phyloP scores from a whole-genome alignment of 2,797 vertebrate species.

The Novumbra hubbsi region DNA sequence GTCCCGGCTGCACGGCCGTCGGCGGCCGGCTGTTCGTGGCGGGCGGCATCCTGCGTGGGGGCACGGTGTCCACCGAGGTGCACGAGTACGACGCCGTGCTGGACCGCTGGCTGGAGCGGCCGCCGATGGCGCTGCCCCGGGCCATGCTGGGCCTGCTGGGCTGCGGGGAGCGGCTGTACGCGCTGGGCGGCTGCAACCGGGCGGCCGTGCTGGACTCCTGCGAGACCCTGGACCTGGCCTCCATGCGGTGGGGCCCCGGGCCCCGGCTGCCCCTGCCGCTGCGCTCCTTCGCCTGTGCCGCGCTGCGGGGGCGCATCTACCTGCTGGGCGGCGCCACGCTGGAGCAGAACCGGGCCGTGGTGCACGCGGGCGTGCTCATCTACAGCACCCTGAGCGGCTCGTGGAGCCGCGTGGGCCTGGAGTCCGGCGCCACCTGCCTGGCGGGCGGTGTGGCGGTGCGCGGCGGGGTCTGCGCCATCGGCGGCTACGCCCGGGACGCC shows the following conservation, averaged over 20 bases:
- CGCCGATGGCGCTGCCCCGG: conserved; percentile 72
- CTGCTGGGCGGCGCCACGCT: conserved; percentile 79
- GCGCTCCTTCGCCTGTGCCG: conserved; percentile 75
- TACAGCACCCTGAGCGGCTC: conserved; percentile 74
- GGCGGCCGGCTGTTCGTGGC: conserved; percentile 77
- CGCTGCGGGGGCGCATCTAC: conserved; percentile 74
- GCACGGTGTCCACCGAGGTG: conserved; percentile 72
- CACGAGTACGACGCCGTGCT: conserved; percentile 78
- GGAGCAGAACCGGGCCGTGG: conserved; percentile 73
- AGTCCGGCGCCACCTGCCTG: conserved; percentile 76
- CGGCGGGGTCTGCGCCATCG: conserved; percentile 79
- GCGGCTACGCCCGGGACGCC: conserved; percentile 79
- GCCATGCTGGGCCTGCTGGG: conserved; percentile 79
- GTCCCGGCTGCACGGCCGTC: conserved; percentile 77
- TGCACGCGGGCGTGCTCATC: conserved; percentile 80
- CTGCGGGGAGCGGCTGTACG: conserved; percentile 73
- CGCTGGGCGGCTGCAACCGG: conserved; percentile 78
- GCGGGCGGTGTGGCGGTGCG: conserved; percentile 79
- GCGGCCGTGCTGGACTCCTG: conserved; percentile 74
- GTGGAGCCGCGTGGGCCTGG: conserved; percentile 77
- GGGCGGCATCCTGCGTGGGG: conserved; percentile 75
- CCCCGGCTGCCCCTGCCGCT: conserved; percentile 73
- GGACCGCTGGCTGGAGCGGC: conserved; percentile 75
- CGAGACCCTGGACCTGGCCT: conserved; percentile 71
- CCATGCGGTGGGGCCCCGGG: conserved; percentile 64